These are phyloP conservation scores for Cerceris rybyensis DNA, from an alignment of 2,888 invertebrate genomes.

Conservation along the genomic window DNA sequence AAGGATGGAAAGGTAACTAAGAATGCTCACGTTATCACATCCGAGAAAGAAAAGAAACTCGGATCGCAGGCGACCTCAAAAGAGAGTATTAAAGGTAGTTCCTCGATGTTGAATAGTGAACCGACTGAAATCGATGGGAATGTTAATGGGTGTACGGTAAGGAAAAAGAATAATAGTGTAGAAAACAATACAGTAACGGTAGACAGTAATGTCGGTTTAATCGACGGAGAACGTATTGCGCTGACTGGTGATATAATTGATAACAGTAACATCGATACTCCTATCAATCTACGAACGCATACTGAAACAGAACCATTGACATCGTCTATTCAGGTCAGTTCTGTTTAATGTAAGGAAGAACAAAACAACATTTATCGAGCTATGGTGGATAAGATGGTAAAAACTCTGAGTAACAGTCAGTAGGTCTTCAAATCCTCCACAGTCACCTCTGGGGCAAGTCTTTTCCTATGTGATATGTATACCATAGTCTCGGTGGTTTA, in stretches of 20 bases:
- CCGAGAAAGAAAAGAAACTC: constrained; percentile 82
- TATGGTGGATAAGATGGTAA: too few relatives aligned
- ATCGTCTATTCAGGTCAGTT: constrained; percentile 85
- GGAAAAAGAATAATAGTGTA: constrained; percentile 81
- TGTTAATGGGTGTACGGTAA: constrained; percentile 80
- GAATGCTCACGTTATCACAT: constrained; percentile 69
- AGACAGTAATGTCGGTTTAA: constrained; percentile 80
- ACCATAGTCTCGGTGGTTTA: too few relatives aligned
- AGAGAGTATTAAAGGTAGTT: constrained; percentile 72
- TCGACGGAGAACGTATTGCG: constrained; percentile 79
- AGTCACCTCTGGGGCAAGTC: too few relatives aligned
- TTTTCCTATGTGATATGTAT: too few relatives aligned
- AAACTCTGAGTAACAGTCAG: too few relatives aligned
- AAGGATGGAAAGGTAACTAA: constrained; percentile 75
- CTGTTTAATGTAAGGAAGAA: constrained; percentile 80
- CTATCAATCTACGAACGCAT: constrained; percentile 83
- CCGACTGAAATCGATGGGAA: constrained; percentile 80
- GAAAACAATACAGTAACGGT: constrained; percentile 80
- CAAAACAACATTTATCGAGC: too few relatives aligned
- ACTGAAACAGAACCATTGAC: constrained; percentile 82
- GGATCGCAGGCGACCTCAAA: constrained; percentile 81
- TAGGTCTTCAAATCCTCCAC: too few relatives aligned
- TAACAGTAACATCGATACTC: constrained; percentile 82
- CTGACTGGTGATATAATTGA: constrained; percentile 66
- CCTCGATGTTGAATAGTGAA: constrained; percentile 72